Evolutionary conservation across 2,888 invertebrate genomes (phyloP).

Genomic region (Lamellibrachia satsuma): DNA sequence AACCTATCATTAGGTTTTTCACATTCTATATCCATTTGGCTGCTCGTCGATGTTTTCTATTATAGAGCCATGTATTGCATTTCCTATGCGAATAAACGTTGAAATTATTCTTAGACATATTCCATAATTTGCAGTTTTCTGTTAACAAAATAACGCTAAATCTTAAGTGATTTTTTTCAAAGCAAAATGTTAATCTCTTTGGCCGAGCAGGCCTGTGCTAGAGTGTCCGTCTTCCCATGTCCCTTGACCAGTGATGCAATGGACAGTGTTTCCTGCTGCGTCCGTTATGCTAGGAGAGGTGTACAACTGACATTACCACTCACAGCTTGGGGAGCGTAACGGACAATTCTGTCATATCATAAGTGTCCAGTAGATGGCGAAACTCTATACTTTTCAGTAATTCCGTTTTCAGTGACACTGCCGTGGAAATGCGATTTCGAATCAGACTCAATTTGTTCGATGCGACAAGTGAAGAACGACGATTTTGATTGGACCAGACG

Average conservation of each 20-base stretch:
- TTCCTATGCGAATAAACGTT: background rate
- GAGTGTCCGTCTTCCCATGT: too few species aligned
- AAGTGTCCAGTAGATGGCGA: background rate
- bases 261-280: too few species aligned
- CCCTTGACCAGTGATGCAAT: too few species aligned
- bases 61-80: background rate
- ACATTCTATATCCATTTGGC: background rate
- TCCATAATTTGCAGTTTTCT: background rate
- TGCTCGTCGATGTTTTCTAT: background rate
- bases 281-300: too few species aligned
- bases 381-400: background rate
- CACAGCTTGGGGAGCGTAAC: too few species aligned
- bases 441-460: conserved; percentile 22
- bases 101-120: background rate
- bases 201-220: too few species aligned
- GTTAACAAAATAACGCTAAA: background rate
- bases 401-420: conserved; percentile 19
- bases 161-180: background rate
- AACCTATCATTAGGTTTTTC: too few species aligned
- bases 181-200: too few species aligned
- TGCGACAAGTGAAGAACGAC: conserved; percentile 20
- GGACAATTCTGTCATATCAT: background rate
- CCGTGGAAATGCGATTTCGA: conserved; percentile 27
- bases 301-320: too few species aligned
- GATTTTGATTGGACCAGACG: conserved; percentile 23